A percentile compares a stretch with the other conserved stretches of the same genome.
These are phyloP conservation scores for Centrocercus urophasianus DNA, from an alignment of 2,113 vertebrate species.

Conservation along the genomic window DNA sequence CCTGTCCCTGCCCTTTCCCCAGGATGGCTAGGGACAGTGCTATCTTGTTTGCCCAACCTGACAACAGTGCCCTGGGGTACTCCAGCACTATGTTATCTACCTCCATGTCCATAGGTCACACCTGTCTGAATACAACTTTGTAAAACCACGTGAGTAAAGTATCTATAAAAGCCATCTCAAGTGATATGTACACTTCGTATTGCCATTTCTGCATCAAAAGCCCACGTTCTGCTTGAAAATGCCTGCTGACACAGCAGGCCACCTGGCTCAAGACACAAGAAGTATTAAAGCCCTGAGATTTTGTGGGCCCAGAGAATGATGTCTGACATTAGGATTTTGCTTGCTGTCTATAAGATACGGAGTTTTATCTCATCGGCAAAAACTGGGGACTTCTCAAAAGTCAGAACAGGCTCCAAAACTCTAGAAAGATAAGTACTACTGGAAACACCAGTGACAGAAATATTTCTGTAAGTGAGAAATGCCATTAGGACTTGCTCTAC, in stretches of 20 bases:
- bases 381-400: background rate
- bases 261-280: background rate
- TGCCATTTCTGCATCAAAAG: background rate
- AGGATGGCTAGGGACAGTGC: background rate
- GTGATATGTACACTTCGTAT: background rate
- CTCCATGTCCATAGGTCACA: background rate
- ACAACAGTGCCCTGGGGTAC: background rate
- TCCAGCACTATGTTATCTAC: background rate
- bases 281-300: background rate
- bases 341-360: background rate
- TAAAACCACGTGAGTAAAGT: background rate
- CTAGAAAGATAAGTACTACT: background rate
- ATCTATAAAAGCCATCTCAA: background rate
- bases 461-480: background rate
- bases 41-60: background rate
- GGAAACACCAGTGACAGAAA: background rate
- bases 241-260: background rate
- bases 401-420: background rate
- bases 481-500: background rate
- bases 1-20: background rate
- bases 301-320: background rate
- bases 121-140: background rate
- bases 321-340: background rate
- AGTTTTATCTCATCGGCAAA: background rate
- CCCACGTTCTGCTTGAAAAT: background rate